Conservation (phyloP, 2,888 invertebrate species). For the Germaria angustata region DNA sequence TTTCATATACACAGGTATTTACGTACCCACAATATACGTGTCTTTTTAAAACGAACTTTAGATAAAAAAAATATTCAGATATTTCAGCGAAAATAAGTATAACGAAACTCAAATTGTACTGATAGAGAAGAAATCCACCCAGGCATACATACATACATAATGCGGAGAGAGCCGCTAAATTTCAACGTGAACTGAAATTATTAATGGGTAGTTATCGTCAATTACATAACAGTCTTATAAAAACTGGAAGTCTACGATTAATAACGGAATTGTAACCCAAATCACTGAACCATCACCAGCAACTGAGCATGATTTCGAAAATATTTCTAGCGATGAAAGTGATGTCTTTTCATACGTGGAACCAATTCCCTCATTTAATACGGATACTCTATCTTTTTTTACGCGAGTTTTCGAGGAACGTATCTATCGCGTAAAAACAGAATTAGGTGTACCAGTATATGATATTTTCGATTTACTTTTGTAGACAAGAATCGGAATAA, state of each 20-base stretch:
- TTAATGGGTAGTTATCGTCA: background rate
- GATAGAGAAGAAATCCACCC: conserved; percentile 6
- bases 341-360: background rate
- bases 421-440: background rate
- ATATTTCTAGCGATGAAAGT: background rate
- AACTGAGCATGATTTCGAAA: background rate
- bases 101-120: no score
- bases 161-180: background rate
- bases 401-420: background rate
- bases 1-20: no score
- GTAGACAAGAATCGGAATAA: no score
- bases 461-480: no score
- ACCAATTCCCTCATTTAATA: background rate
- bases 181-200: background rate
- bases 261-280: no score
- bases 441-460: no score
- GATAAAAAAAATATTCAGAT: no score
- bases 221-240: background rate
- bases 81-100: no score
- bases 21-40: background rate
- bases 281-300: background rate
- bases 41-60: no score
- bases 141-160: background rate
- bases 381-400: background rate
- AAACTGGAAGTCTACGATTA: background rate